Base-by-base conservation (phyloP, 2,888 invertebrate species). In the Nomada goodeniana region DNA sequence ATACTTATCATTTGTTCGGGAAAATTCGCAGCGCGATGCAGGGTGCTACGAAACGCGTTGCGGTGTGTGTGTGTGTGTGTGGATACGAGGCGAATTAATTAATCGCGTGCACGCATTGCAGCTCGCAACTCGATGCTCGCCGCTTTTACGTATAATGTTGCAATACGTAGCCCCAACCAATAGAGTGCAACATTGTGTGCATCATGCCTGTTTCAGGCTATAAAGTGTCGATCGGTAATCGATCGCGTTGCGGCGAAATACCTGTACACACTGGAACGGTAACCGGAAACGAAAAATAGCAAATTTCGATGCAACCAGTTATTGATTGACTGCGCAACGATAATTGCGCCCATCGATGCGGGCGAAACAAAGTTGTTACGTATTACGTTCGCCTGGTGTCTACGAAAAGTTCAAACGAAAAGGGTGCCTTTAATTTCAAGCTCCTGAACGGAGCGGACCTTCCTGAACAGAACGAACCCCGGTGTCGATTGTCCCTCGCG, bases 71-170 rank as follows among this genome's bases (percentile, higher is more conserved):
- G 29, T 29, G 4, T 7, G 36, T 11, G 36, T 23, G 65, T 47
- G 68, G 59, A 69, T 68, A 29, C 36, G 52, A 47, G 20, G 68
- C 53, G 64, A 79, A 81, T 81, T 80, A 80, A 81, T 81, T 80
- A 69, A 79, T 68, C 68, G 68, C 47, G 68, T 55, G 63, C 72
- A 65, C 70, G 64, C 70, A 77, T 77, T 53, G 53, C 60, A 57
- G 73, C 59, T 10, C 69, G 81, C 73, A 81, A 81, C 80, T 69
- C 74, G 81, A 80, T 74, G 81, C 81, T 50, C 53, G 67, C 36
- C 70, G 53, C 53, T 42, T 64, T 44, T 55, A 55, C 68, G 81
- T 80, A 70, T 80, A 81, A 70, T 61, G 69, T 80, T 81, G 69
- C 80, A 70, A 80, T 55, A 71, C 23, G 71, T 53, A 71, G 26